Evolutionary conservation across 1,140 invertebrate genomes (phyloP).

Genomic region (Drosophila asahinai): DNA sequence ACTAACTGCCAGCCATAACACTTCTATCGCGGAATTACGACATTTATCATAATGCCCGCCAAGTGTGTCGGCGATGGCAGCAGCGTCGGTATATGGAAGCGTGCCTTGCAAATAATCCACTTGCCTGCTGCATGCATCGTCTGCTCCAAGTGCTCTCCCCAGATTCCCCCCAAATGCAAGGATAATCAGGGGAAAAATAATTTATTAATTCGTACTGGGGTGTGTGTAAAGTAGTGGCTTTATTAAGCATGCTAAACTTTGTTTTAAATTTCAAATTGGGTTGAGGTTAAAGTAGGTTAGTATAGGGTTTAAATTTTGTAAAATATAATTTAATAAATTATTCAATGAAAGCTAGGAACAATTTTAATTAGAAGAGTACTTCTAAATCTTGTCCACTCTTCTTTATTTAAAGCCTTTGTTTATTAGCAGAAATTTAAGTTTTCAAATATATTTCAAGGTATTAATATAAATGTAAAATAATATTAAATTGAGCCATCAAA

Average conservation of each 20-base stretch:
- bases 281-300: neutral
- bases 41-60: conserved; percentile 53
- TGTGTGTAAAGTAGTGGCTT: conserved; percentile 2
- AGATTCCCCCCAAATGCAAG: conserved; percentile 6
- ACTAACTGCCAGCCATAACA: conserved; percentile 48
- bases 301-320: too few species aligned
- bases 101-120: conserved; percentile 49
- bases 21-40: conserved; percentile 55
- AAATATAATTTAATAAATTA: too few species aligned
- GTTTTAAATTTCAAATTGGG: neutral
- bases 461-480: conserved; percentile 1
- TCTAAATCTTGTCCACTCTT: too few species aligned
- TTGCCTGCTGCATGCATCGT: conserved; percentile 45
- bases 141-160: conserved; percentile 22
- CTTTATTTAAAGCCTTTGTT: too few species aligned
- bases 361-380: too few species aligned
- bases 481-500: conserved; percentile 1
- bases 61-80: conserved; percentile 4
- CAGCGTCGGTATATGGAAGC: neutral
- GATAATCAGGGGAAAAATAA: conserved; percentile 23
- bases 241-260: conserved; percentile 13
- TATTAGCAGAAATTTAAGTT: neutral
- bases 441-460: neutral
- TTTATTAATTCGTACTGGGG: conserved; percentile 18
- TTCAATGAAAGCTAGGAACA: too few species aligned